phyloP scores from a whole-genome alignment of 1,140 invertebrate species.

The Philopotamus ludificatus region DNA sequence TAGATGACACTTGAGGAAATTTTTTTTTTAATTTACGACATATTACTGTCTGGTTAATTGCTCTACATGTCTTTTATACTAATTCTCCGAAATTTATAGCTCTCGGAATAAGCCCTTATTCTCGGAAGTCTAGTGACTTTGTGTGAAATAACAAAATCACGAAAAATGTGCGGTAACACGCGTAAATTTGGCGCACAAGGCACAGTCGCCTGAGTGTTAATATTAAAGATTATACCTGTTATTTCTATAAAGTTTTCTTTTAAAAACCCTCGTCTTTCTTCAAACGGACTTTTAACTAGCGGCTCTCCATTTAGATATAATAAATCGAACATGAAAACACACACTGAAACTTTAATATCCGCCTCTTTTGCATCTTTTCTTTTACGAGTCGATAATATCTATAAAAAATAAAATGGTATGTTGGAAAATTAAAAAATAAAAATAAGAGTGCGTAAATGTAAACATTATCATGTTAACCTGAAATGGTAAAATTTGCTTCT shows the following conservation, averaged over 20 bases:
- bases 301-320: constrained; percentile 91
- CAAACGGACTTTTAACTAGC: constrained; percentile 78
- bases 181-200: too few relatives aligned
- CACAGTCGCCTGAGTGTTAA: too few relatives aligned
- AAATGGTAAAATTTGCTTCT: constrained; percentile 93
- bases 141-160: too few relatives aligned
- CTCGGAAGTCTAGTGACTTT: too few relatives aligned
- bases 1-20: too few relatives aligned
- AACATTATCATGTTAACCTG: constrained; percentile 59
- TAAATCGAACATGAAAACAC: constrained; percentile 97
- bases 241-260: constrained; percentile 73
- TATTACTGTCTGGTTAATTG: too few relatives aligned
- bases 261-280: constrained; percentile 73
- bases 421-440: background rate
- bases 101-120: too few relatives aligned
- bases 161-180: too few relatives aligned
- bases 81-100: too few relatives aligned
- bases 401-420: background rate
- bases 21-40: too few relatives aligned
- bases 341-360: constrained; percentile 96
- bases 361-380: constrained; percentile 88
- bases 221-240: constrained; percentile 57
- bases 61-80: too few relatives aligned
- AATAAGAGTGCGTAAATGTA: background rate
- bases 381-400: constrained; percentile 90